These are phyloP conservation scores for Minunthozetes semirufus DNA, from an alignment of 2,888 invertebrate genomes.

Conservation along the genomic window DNA sequence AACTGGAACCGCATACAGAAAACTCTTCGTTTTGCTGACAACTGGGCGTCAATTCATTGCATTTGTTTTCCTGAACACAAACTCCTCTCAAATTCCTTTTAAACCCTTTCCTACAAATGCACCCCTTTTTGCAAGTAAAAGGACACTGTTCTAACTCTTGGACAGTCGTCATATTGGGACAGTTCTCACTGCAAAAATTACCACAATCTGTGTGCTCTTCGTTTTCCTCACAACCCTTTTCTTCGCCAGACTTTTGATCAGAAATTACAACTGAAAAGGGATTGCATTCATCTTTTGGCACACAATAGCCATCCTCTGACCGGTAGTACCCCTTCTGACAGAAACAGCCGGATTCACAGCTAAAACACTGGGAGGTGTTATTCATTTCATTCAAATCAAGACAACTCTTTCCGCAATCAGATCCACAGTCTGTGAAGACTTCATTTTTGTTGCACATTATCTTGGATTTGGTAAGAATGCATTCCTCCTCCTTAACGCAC, in stretches of 20 bases:
- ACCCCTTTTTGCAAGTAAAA: not conserved
- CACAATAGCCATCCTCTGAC: not conserved
- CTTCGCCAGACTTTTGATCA: too few species aligned
- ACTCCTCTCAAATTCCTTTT: not conserved
- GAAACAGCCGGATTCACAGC: not conserved
- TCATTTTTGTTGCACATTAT: not conserved
- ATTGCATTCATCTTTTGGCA: not conserved
- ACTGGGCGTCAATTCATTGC: not conserved
- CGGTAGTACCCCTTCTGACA: not conserved
- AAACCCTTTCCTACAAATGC: not conserved
- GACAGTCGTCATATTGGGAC: not conserved
- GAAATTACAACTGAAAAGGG: not conserved
- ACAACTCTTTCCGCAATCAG: not conserved
- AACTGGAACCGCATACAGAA: not conserved
- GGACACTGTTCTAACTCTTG: not conserved
- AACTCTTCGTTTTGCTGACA: not conserved
- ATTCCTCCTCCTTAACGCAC: not conserved
- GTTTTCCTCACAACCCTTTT: not conserved
- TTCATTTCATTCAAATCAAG: not conserved
- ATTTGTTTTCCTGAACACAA: not conserved
- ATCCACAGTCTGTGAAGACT: not conserved
- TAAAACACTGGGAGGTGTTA: not conserved
- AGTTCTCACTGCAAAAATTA: not conserved
- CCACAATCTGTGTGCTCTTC: slow-evolving; percentile 11
- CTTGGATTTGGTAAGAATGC: not conserved